Base-by-base conservation (phyloP, 2,797 vertebrate species). In the Garrulus glandarius region DNA sequence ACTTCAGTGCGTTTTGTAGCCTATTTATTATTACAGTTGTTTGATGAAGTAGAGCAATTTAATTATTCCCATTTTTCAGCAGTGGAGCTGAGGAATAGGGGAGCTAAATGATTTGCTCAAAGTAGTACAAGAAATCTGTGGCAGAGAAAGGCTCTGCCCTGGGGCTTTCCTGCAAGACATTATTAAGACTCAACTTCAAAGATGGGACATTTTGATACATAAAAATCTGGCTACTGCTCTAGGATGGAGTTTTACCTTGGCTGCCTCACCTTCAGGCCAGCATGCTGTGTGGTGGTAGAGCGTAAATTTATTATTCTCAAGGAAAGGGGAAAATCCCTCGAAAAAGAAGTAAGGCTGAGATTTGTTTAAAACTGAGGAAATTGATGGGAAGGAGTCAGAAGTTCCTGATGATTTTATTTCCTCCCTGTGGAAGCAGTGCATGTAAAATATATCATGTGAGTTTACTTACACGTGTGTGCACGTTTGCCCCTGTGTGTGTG, bases 111-210 rank as follows among this genome's bases (percentile, higher is more conserved):
- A 84, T 93, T 86, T 84, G 26, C 83, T 74, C 67, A 82, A 70
- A 91, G 81, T 92, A 9, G 6, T 46, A 87, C 34, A 65, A 88
- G 61, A 92, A 92, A 70, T 60, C 44, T 39, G 74, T 79, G 70
- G 74, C 52, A 93, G 83, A 89, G 77, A 93, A 94, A 63, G 67
- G 43, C 47, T 90, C 47, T 93, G 85, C 92, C 88, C 86, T 82
- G 70, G 34, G 92, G 90, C 89, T 94, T 89, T 92, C 89, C 92
- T 95, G 78, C 60, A 92, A 95, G 86, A 93, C 56, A 93, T 94
- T 88, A 92, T 77, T 90, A 87, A 89, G 43, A 53, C 46, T 93
- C 36, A n/a, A 12, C 60, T 94, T 95, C 93, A 95, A 64, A 90
- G 59, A 49, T 1, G 41, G 94, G 89, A 84, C 49, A 71, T 74